A percentile compares a stretch with the other conserved stretches of the same genome.
These are phyloP conservation scores for Heliocidaris tuberculata DNA, from an alignment of 35 echinoderm and acorn worm genomes.

Conservation along the genomic window DNA sequence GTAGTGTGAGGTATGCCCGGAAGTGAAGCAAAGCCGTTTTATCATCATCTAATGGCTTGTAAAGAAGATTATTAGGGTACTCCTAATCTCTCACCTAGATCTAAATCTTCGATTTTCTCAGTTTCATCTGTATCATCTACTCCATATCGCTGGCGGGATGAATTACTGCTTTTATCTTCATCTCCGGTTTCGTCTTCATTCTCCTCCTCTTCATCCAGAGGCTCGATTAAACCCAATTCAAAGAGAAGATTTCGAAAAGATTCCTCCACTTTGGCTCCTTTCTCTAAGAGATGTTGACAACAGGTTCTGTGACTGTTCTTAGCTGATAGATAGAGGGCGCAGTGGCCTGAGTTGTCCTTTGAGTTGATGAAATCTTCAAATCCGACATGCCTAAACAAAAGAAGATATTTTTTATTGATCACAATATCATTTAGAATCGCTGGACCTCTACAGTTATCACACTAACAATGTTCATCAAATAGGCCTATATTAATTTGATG, in stretches of 20 bases:
- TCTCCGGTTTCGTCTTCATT: not conserved
- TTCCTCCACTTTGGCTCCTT: constrained; percentile 19
- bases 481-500: too few species aligned
- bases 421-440: too few species aligned
- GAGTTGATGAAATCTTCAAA: constrained; percentile 26
- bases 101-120: constrained; percentile 39
- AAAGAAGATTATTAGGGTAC: not conserved
- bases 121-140: constrained; percentile 1
- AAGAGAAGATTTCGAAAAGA: not conserved
- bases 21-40: not conserved
- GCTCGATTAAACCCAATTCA: not conserved
- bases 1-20: not conserved
- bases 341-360: not conserved
- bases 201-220: not conserved
- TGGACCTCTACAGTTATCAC: too few species aligned
- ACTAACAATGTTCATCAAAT: too few species aligned
- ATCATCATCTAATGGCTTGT: not conserved
- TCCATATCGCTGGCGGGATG: constrained; percentile 21
- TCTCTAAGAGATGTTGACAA: not conserved
- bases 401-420: not conserved
- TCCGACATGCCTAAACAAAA: not conserved
- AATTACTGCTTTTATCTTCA: not conserved
- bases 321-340: not conserved
- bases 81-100: constrained; percentile 36
- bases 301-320: not conserved